Conservation (phyloP, 2,113 vertebrate species). For the Micronycteris hirsuta region DNA sequence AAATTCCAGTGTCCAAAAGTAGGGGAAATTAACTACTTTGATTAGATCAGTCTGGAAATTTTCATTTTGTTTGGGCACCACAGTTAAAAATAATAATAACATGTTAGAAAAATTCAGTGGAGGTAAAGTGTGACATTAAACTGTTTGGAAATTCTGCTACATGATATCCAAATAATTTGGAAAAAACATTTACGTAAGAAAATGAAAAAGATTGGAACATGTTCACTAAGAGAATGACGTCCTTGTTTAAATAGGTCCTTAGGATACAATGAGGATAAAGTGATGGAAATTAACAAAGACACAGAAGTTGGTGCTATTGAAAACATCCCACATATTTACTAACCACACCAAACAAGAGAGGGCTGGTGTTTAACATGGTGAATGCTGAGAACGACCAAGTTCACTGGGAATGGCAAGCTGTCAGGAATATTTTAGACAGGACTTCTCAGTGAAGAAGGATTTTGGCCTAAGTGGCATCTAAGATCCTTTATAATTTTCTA, state of each 20-base stretch:
- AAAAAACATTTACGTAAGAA: neutral
- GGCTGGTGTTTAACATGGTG: neutral
- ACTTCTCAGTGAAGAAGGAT: neutral
- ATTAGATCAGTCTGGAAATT: neutral
- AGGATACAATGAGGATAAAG: neutral
- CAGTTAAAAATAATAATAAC: neutral
- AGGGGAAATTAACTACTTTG: neutral
- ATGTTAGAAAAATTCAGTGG: neutral
- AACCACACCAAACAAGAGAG: neutral
- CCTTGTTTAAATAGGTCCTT: neutral
- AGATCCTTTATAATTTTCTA: slow-evolving; percentile 10
- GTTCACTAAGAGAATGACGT: neutral
- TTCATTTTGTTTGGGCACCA: neutral
- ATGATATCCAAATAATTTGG: neutral
- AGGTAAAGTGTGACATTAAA: neutral
- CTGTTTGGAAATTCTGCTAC: neutral
- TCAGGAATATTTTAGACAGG: neutral
- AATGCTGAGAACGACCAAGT: neutral
- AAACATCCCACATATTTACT: neutral
- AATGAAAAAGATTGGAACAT: neutral
- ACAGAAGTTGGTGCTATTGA: neutral
- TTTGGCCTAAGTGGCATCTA: neutral
- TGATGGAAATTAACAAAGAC: neutral
- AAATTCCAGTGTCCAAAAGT: neutral
- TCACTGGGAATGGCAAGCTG: neutral